Conservation (phyloP, 2,113 vertebrate genomes). For the Cygnus atratus region DNA sequence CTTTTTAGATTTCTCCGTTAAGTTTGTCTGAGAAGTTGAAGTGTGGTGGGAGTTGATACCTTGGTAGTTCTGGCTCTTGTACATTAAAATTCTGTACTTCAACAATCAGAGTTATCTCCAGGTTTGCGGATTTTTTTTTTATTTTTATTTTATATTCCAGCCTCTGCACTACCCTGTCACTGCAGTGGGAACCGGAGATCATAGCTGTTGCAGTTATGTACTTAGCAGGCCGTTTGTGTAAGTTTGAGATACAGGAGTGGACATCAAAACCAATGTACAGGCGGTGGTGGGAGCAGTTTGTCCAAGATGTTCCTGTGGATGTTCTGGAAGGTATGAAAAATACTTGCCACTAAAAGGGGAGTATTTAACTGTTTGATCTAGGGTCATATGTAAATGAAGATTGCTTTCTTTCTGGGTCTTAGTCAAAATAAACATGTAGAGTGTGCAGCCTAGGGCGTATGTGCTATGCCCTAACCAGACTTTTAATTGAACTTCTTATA, state of each 20-base stretch:
- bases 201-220: conserved; percentile 99
- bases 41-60: neutral
- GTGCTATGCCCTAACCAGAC: neutral
- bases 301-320: conserved; percentile 97
- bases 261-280: conserved; percentile 94
- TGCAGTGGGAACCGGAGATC: conserved; percentile 99
- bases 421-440: neutral
- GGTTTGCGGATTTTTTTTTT: neutral
- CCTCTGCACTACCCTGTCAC: conserved; percentile 95
- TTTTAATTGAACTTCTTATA: neutral
- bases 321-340: conserved; percentile 89
- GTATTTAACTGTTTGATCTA: neutral
- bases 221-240: conserved; percentile 93
- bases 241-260: conserved; percentile 99
- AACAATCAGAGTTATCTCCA: neutral
- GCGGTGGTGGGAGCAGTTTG: conserved; percentile 99
- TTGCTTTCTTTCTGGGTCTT: neutral
- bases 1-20: neutral
- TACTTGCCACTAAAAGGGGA: neutral
- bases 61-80: neutral
- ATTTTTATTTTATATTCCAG: conserved; percentile 66
- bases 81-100: neutral
- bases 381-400: neutral
- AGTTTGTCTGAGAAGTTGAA: neutral
- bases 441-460: fast-evolving